Base-by-base conservation (phyloP, 2,888 invertebrate species). In the Hermaeophaga mercurialis region DNA sequence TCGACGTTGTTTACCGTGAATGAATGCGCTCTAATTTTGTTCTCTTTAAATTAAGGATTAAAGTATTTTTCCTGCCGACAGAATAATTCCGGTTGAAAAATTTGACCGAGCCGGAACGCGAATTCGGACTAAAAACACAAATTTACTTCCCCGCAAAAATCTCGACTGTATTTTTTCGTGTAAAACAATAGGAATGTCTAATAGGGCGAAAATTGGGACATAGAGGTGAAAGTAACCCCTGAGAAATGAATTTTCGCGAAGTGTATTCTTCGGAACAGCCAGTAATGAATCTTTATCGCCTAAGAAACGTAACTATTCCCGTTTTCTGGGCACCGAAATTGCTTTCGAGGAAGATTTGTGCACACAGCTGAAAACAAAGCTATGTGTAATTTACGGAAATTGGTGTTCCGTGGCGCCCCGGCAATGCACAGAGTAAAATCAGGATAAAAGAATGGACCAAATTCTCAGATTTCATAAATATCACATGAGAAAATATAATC, bases 381-480 rank as follows among this genome's bases (percentile, higher is more conserved):
- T 76, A 75, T 76, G 76, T 79, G 78, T 80, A 79, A 80, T 80
- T 80, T 80, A 79, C 75, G 80, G 75, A 79, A 80, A 80, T 79
- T 76, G 78, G 77, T 75, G 75, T 73, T 72, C 70, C 66, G 69
- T 65, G 68, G 67, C 69, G 67, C 61, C 67, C 67, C 52, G 52
- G 52, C 52, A 52, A 44, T 52, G 50, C 39, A 58, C 57, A 22
- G 22, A 5, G 22, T n/a, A n/a, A n/a, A n/a, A 17, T 26, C 44
- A 54, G 31, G 6, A 5, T 3, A n/a, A n/a, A n/a, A n/a, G n/a
- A n/a, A n/a, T n/a, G n/a, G n/a, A n/a, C n/a, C n/a, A n/a, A n/a
- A n/a, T n/a, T n/a, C n/a, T n/a, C n/a, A n/a, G n/a, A n/a, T n/a
- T n/a, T n/a, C n/a, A n/a, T n/a, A n/a, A n/a, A n/a, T n/a, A n/a